Evolutionary conservation across 2,797 vertebrate species (phyloP).

Genomic region (Selene dorsalis): DNA sequence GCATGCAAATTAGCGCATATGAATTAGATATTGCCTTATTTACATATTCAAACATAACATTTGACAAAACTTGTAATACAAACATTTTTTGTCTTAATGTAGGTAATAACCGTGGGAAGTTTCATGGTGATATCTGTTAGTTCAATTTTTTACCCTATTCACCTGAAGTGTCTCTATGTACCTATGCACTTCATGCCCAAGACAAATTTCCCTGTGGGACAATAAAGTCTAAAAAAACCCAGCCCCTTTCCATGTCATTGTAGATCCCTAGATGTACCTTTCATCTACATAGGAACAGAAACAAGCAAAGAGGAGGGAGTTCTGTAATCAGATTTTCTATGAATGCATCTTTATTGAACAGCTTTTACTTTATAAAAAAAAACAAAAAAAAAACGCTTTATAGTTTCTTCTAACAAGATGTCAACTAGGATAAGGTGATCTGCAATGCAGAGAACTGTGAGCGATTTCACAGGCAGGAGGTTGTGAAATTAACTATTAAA

Average conservation of each 20-base stretch:
- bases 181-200: too few species aligned
- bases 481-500: slow-evolving; percentile 40
- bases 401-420: slow-evolving; percentile 16
- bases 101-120: too few species aligned
- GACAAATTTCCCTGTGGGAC: too few species aligned
- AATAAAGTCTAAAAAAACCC: too few species aligned
- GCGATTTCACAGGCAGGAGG: slow-evolving; percentile 30
- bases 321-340: neutral
- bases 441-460: slow-evolving; percentile 9
- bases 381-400: neutral
- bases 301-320: neutral
- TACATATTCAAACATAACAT: too few species aligned
- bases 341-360: neutral
- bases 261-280: neutral
- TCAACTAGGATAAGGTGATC: slow-evolving; percentile 29
- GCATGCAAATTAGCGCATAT: too few species aligned
- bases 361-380: neutral
- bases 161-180: too few species aligned
- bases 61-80: too few species aligned
- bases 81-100: too few species aligned
- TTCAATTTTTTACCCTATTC: too few species aligned
- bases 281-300: neutral
- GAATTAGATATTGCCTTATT: too few species aligned
- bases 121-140: too few species aligned
- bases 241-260: neutral